These are phyloP conservation scores for Bursaphelenchus mucronatus DNA, from an alignment of 1,140 invertebrate species.

Conservation along the genomic window DNA sequence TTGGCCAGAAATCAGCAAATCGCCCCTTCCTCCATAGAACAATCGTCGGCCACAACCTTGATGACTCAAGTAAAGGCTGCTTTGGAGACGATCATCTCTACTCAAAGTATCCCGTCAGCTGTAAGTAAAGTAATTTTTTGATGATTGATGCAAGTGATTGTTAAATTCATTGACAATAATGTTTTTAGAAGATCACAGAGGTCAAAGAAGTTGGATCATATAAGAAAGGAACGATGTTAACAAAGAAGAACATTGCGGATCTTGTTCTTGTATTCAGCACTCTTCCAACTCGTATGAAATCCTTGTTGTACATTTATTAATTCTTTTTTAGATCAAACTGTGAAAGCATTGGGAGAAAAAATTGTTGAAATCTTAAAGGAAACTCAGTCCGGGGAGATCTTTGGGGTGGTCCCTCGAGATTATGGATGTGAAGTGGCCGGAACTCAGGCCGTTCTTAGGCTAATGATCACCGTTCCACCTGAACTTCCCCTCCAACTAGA, in stretches of 20 bases:
- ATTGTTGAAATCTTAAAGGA: slow-evolving; percentile 22
- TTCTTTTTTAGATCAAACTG: slow-evolving; percentile 71
- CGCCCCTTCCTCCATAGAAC: slow-evolving; percentile 31
- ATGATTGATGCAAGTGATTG: neutral
- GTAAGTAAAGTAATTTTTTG: slow-evolving; percentile 29
- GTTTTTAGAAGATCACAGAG: slow-evolving; percentile 46
- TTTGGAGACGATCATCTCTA: slow-evolving; percentile 39
- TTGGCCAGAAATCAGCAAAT: slow-evolving; percentile 35
- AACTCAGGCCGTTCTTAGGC: slow-evolving; percentile 75
- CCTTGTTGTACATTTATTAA: slow-evolving; percentile 14
- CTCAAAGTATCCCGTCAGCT: slow-evolving; percentile 39
- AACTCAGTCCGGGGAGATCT: slow-evolving; percentile 31
- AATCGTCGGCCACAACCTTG: slow-evolving; percentile 33
- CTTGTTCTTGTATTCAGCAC: slow-evolving; percentile 97
- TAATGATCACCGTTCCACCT: slow-evolving; percentile 84
- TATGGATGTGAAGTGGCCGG: slow-evolving; percentile 56
- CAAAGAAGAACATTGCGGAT: slow-evolving; percentile 88
- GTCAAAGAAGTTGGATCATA: slow-evolving; percentile 72
- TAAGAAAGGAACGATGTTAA: slow-evolving; percentile 95
- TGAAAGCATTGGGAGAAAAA: slow-evolving; percentile 73
- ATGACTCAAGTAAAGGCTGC: slow-evolving; percentile 41
- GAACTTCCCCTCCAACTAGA: slow-evolving; percentile 87
- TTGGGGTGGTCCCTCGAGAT: slow-evolving; percentile 48
- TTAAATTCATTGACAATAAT: slow-evolving; percentile 20
- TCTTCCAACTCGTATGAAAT: slow-evolving; percentile 73